Percentiles rank a stretch among this genome's conserved stretches.
phyloP scores from a whole-genome alignment of 2,113 vertebrate species.

The Macrotus californicus region DNA sequence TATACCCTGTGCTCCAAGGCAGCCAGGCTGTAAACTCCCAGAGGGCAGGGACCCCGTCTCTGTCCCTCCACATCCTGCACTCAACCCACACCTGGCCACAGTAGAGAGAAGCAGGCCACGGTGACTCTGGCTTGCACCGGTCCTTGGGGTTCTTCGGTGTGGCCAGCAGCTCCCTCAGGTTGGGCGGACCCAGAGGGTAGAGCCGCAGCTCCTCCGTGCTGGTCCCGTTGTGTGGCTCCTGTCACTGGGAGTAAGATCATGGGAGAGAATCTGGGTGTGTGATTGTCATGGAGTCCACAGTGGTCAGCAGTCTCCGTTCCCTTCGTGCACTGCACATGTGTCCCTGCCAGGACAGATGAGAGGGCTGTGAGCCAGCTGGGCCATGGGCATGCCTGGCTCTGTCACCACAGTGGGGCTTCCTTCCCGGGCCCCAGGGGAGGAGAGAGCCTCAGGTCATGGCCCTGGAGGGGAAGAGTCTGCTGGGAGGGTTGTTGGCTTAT shows the following conservation, averaged over 20 bases:
- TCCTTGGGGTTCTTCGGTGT: fast-evolving
- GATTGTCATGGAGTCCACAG: fast-evolving
- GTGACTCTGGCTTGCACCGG: background rate
- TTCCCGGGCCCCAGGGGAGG: background rate
- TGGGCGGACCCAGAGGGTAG: background rate
- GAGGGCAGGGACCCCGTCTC: background rate
- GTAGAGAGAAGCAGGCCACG: background rate
- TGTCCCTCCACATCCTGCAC: background rate
- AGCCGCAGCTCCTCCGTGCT: background rate
- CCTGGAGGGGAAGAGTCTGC: background rate
- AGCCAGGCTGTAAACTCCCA: fast-evolving
- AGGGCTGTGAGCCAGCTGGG: background rate
- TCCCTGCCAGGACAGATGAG: background rate
- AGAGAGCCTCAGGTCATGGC: background rate
- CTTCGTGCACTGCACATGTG: fast-evolving
- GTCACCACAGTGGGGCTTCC: fast-evolving
- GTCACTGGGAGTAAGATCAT: background rate
- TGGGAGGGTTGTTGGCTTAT: background rate
- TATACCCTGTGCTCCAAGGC: no score
- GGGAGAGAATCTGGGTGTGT: background rate
- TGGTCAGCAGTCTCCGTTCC: background rate
- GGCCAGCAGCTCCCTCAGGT: background rate
- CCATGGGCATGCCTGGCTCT: fast-evolving
- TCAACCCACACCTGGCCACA: background rate
- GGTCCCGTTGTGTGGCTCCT: background rate